Conservation (phyloP, 2,113 vertebrate species). For the Gulo gulo region DNA sequence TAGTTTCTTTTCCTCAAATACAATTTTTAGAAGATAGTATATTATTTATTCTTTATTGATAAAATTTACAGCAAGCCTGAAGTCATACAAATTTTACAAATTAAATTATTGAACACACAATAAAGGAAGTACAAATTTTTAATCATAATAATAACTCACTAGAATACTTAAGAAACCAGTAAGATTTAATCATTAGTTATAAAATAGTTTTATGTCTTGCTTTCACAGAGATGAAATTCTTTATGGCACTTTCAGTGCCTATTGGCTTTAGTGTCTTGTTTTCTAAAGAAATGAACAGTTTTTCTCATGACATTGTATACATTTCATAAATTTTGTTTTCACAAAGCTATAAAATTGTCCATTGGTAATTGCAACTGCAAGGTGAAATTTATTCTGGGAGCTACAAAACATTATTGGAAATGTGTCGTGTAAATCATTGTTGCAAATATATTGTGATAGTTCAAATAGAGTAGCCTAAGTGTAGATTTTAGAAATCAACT, state of each 20-base stretch:
- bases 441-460: not conserved
- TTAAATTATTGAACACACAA: not conserved
- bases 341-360: not conserved
- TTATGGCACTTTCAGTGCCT: not conserved
- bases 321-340: slow-evolving; percentile 35
- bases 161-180: not conserved
- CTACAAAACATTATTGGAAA: slow-evolving; percentile 13
- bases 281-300: slow-evolving; percentile 23
- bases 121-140: not conserved
- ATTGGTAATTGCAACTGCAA: not conserved
- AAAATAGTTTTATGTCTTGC: not conserved
- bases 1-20: not conserved
- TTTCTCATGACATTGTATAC: not conserved
- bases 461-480: not conserved
- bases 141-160: not conserved
- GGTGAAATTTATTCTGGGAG: slow-evolving; percentile 8
- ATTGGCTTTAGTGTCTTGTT: not conserved
- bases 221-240: not conserved
- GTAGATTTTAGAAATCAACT: not conserved
- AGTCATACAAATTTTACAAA: not conserved
- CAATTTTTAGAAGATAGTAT: not conserved
- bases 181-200: not conserved
- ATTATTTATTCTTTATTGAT: slow-evolving; percentile 28
- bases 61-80: not conserved
- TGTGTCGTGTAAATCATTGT: not conserved